Percentiles rank a stretch among this genome's conserved stretches.
phyloP scores from a whole-genome alignment of 2,888 invertebrate genomes.

The Lapara coniferarum region DNA sequence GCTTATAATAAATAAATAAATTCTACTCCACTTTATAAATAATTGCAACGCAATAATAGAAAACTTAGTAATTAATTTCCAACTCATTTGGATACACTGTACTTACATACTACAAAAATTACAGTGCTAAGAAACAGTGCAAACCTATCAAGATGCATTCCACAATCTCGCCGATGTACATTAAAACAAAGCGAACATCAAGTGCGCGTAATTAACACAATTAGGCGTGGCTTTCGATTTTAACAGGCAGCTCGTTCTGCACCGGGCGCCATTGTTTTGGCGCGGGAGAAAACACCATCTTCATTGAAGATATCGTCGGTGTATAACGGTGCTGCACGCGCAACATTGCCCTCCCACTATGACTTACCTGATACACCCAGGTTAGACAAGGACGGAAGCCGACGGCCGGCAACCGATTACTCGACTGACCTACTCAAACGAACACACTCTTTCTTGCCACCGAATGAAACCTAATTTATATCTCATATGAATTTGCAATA shows the following conservation, averaged over 20 bases:
- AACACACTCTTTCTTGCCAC: conserved; percentile 83
- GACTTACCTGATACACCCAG: conserved; percentile 23
- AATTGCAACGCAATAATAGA: too few relatives aligned
- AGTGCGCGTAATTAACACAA: conserved; percentile 62
- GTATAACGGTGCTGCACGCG: conserved; percentile 82
- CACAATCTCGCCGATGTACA: neutral
- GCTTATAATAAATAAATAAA: too few relatives aligned
- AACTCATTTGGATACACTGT: too few relatives aligned
- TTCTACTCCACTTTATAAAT: too few relatives aligned
- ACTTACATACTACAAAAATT: too few relatives aligned
- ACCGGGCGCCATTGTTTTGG: conserved; percentile 77
- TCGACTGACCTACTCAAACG: conserved; percentile 83
- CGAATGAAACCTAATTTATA: conserved; percentile 82
- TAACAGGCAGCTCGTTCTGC: conserved; percentile 66
- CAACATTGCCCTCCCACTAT: conserved; percentile 49
- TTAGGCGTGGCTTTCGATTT: conserved; percentile 73
- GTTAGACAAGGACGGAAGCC: conserved; percentile 56
- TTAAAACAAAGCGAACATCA: conserved; percentile 32
- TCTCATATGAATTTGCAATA: conserved; percentile 75
- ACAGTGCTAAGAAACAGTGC: neutral
- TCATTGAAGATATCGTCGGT: conserved; percentile 82
- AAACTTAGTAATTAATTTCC: too few relatives aligned
- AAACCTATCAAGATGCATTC: conserved; percentile 4
- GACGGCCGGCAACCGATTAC: conserved; percentile 77
- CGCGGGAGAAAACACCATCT: conserved; percentile 82